These are phyloP conservation scores for Aptenodytes patagonicus DNA, from an alignment of 2,113 vertebrate genomes.

Conservation along the genomic window DNA sequence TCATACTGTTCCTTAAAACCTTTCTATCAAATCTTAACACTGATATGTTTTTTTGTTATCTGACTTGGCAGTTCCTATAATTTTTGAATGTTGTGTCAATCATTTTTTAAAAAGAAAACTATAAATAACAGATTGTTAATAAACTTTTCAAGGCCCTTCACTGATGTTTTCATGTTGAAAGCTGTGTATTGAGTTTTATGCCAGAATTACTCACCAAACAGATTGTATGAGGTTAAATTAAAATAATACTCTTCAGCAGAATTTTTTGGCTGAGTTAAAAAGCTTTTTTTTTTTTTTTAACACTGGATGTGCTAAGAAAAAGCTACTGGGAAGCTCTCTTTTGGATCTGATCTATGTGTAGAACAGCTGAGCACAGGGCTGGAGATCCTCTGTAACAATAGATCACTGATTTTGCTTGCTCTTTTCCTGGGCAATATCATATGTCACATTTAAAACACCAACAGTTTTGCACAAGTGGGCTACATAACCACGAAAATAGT, in stretches of 20 bases:
- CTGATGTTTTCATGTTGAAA: conserved; percentile 52
- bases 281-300: background rate
- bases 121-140: conserved; percentile 61
- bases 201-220: conserved; percentile 49
- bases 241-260: background rate
- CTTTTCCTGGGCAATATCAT: background rate
- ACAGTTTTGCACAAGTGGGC: background rate
- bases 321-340: background rate
- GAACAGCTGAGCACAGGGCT: background rate
- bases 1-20: background rate
- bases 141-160: conserved; percentile 39
- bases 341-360: background rate
- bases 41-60: background rate
- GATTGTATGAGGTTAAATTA: conserved; percentile 40
- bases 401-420: background rate
- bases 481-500: background rate
- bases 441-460: background rate
- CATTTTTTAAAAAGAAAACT: background rate
- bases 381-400: background rate
- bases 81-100: conserved; percentile 49
- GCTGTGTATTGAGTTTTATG: conserved; percentile 4
- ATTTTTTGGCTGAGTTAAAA: background rate
- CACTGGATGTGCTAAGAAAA: background rate
- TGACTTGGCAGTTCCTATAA: background rate
- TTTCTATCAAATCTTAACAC: background rate